Evolutionary conservation across 2,888 invertebrate genomes (phyloP), one percentile per base, ranked within the genome.

Genomic region (Spodoptera littoralis): DNA sequence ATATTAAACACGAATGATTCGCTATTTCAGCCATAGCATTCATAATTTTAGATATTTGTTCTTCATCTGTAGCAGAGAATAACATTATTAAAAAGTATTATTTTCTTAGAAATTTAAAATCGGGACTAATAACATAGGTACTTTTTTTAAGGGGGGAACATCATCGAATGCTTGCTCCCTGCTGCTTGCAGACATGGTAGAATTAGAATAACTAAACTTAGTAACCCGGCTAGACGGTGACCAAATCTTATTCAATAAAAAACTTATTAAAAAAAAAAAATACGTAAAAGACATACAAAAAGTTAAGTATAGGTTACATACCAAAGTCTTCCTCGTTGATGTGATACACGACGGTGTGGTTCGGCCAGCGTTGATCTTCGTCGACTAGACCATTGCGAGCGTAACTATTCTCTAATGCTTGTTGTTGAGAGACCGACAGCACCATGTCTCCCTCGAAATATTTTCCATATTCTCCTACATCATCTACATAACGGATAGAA

Each of bases 371-470:
- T 61, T 89, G 92, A 11, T 89, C 80, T 1, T 79, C 88, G n/a
- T 87, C 87, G 18, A 84, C 82, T 3, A 95, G 73, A 0, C 95
- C 95, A 69, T 95, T 95, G 13, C 95, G 90, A 18, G 27, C 13
- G 2, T 51, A 49, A 2, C 78, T 81, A 11, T 79, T 66, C 45
- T 75, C 69, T 0, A 73, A 73, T 8, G 92, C 90, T 58, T 77
- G 62, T 61, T 77, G 79, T 72, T 95, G 94, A 13, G 63, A 58
- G 9, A 80, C 65, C 8, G 88, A 88, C 57, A 95, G 70, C 52
- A 95, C 4, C 87, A 95, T 95, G 63, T 95, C 95, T 2, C 95
- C 95, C 82, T 95, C 95, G 69, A 95, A 95, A 64, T 92, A 81
- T 6, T 91, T 86, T 18, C 95, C 95, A 12, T 89, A 82, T 76